Base-by-base conservation (phyloP, 2,888 invertebrate genomes). In the Dromius quadrimaculatus region DNA sequence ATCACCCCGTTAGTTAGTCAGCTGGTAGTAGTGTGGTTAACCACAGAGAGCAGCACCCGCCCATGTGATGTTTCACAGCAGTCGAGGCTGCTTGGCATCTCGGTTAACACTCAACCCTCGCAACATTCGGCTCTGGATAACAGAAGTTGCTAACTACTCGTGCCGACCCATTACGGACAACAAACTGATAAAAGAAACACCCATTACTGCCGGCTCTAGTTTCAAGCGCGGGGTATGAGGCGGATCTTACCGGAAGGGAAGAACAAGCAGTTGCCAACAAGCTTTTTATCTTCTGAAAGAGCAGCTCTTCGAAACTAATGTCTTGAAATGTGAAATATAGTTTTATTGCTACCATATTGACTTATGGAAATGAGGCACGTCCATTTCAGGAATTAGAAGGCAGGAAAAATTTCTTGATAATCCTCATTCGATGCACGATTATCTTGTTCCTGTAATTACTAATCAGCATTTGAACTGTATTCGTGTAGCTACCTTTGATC, bases 151-250 rank as follows among this genome's bases (percentile, higher is more conserved):
- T 79, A 79, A 79, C 79, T 78, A 79, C 79, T 38, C 63, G 77
- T 78, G 75, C 76, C 76, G 75, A 74, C 76, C 77, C 78, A 77
- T 78, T 78, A 78, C 76, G 74, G 76, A 76, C 78, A 78, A 78
- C 77, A 77, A 79, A 80, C 77, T 78, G 78, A 78, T 78, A 77
- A 78, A 78, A 79, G 78, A 79, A 78, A 78, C 75, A 77, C 45
- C 77, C 76, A 78, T 79, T 79, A 77, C 63, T 23, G 34, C 63
- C 70, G 74, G 73, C 73, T 77, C 74, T 71, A 76, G 76, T 78
- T 78, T 77, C 76, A 63, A 45, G 17, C 63, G 47, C 32, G 20
- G 6, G 20, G 47, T 8, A 15, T 4, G 8, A 9, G 47, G 22
- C 20, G 9, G 20, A 8, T 38, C 38, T 38, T 38, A 38, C 15